A percentile compares a stretch with the other conserved stretches of the same genome.
These are phyloP conservation scores for Aromia moschata DNA, from an alignment of 2,888 invertebrate species.

Conservation along the genomic window DNA sequence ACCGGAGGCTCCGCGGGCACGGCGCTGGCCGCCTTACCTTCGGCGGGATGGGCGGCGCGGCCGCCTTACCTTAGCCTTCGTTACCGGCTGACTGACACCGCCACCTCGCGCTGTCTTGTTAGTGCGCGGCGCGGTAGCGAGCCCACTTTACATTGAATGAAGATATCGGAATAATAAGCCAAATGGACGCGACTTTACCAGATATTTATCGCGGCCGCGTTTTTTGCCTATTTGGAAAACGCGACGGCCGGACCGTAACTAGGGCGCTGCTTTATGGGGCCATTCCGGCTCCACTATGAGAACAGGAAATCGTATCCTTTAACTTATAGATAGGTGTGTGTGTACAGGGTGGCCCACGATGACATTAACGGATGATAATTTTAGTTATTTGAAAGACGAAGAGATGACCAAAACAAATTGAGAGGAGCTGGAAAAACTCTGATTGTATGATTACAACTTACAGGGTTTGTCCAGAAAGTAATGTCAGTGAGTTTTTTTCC, in stretches of 20 bases:
- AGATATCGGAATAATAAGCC: conserved; percentile 63
- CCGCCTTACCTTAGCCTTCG: conserved; percentile 60
- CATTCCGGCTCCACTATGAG: conserved; percentile 44
- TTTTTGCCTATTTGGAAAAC: conserved; percentile 45
- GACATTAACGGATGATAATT: no score
- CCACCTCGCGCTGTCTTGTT: conserved; percentile 64
- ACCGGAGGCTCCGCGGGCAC: conserved; percentile 59
- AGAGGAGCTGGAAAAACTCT: no score
- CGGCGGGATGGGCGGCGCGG: conserved; percentile 58
- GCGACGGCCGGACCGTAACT: conserved; percentile 44
- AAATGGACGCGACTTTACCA: conserved; percentile 56
- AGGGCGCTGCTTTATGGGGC: conserved; percentile 48
- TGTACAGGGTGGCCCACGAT: no score
- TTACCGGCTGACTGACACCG: conserved; percentile 62
- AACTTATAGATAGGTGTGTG: conserved; percentile 28
- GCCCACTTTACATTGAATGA: conserved; percentile 64
- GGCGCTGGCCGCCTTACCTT: conserved; percentile 50
- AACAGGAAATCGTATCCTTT: conserved; percentile 46
- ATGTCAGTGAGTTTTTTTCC: no score
- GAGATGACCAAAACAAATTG: no score
- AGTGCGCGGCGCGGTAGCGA: conserved; percentile 56
- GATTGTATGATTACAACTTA: no score
- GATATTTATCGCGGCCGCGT: conserved; percentile 50
- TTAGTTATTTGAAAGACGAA: no score
- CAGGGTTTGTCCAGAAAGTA: no score